Evolutionary conservation across 2,113 vertebrate species (phyloP), one percentile per base, ranked within the genome.

Genomic region (Hypanus sabinus): DNA sequence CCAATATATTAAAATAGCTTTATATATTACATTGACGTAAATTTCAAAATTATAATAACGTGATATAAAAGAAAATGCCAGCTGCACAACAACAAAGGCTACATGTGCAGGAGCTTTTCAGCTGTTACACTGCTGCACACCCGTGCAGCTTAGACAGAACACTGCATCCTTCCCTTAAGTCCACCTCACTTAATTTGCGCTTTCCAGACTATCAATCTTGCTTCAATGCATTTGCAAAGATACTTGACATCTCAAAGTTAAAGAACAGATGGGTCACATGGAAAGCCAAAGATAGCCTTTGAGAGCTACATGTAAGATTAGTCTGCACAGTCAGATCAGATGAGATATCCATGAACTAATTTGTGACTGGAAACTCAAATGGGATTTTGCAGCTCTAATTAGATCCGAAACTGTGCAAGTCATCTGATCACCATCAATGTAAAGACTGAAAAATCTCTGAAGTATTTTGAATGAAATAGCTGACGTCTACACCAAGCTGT

Each of bases 141-240:
- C 46, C 1, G 46, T 46, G 46, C 46, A n/a, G n/a, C n/a, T n/a
- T n/a, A n/a, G n/a, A n/a, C n/a, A n/a, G n/a, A n/a, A n/a, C n/a
- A n/a, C n/a, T n/a, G n/a, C n/a, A 0, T 46, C 46, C 33, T 81
- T 20, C 36, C 9, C 22, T 83, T 55, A 55, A 18, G 4, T 46
- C 46, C 46, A 88, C 12, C 57, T 62, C 55, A n/a, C 27, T 65
- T 88, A 14, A 88, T 88, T 88, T 88, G 5, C 55, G 14, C 85
- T 55, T 62, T 60, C 9, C 57, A 30, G 55, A 16, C 57, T n/a
- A 2, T 24, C 57, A 88, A 88, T 11, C 85, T 62, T 88, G 57
- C 85, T 62, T 88, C 57, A 62, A 65, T 88, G 85, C 81, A 88
- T n/a, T 88, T 88, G 85, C 57, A 88, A 88, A 88, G 46, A 83